phyloP scores from a whole-genome alignment of 2,888 invertebrate species.

The Cryptus viduatorius region DNA sequence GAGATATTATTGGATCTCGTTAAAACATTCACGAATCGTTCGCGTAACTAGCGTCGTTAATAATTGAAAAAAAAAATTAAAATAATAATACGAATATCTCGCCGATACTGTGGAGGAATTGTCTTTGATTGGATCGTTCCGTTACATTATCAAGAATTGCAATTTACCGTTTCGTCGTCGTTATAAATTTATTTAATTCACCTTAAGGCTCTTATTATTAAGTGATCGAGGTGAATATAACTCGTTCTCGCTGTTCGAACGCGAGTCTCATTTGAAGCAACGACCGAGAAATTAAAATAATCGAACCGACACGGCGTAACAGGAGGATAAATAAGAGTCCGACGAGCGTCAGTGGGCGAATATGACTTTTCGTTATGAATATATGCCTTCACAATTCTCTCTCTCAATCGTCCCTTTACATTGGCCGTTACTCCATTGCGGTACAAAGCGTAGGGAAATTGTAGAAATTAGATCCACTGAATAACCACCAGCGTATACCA shows the following conservation, averaged over 20 bases:
- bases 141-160: too few relatives aligned
- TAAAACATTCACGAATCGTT: too few relatives aligned
- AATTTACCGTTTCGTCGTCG: too few relatives aligned
- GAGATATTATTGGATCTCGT: too few relatives aligned
- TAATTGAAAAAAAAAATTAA: too few relatives aligned
- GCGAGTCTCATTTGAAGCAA: not conserved
- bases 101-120: too few relatives aligned
- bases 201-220: too few relatives aligned
- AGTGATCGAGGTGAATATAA: too few relatives aligned
- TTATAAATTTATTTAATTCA: too few relatives aligned
- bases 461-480: constrained; percentile 68
- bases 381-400: not conserved
- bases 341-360: constrained; percentile 3
- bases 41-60: too few relatives aligned
- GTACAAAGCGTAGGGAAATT: constrained; percentile 48
- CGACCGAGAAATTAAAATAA: not conserved
- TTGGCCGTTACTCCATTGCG: constrained; percentile 20
- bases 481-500: constrained; percentile 61
- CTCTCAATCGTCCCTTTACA: constrained; percentile 15
- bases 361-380: constrained; percentile 42
- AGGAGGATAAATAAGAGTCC: not conserved
- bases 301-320: not conserved
- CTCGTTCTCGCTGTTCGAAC: not conserved
- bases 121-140: too few relatives aligned
- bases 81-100: too few relatives aligned